phyloP scores from a whole-genome alignment of 2,888 invertebrate species.

The Tuta absoluta region DNA sequence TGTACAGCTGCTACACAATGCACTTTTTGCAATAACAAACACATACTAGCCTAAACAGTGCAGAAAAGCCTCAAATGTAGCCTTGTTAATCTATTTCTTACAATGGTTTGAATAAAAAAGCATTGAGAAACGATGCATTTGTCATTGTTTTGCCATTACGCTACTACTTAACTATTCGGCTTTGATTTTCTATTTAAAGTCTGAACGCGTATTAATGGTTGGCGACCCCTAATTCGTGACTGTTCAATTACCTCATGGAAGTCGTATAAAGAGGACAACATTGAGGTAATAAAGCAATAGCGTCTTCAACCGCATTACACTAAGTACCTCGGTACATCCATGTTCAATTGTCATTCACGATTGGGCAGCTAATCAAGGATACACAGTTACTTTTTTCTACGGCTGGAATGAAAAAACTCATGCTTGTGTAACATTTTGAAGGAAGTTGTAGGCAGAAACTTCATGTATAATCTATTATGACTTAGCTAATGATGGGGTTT shows the following conservation, averaged over 20 bases:
- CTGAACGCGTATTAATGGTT: not conserved
- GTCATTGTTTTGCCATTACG: not conserved
- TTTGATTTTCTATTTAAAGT: conserved; percentile 1
- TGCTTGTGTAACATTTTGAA: not conserved
- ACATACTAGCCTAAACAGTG: too few relatives aligned
- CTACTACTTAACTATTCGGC: not conserved
- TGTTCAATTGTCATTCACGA: not conserved
- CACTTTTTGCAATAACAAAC: too few relatives aligned
- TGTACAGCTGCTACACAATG: too few relatives aligned
- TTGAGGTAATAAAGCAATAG: too few relatives aligned
- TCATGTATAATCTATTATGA: too few relatives aligned
- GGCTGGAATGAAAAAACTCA: not conserved
- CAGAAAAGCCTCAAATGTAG: not conserved
- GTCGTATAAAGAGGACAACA: too few relatives aligned
- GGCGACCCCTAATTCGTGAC: not conserved
- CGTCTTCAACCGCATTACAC: too few relatives aligned
- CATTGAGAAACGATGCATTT: not conserved
- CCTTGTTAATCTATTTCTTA: not conserved
- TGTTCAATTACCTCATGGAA: not conserved
- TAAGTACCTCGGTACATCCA: too few relatives aligned
- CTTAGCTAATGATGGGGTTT: too few relatives aligned
- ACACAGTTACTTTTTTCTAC: too few relatives aligned
- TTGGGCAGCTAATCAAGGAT: too few relatives aligned
- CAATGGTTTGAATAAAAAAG: not conserved
- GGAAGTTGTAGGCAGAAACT: too few relatives aligned